A percentile compares a stretch with the other conserved stretches of the same genome.
These are phyloP conservation scores for Geotrypetes seraphini DNA, from an alignment of 2,797 vertebrate species.

Conservation along the genomic window DNA sequence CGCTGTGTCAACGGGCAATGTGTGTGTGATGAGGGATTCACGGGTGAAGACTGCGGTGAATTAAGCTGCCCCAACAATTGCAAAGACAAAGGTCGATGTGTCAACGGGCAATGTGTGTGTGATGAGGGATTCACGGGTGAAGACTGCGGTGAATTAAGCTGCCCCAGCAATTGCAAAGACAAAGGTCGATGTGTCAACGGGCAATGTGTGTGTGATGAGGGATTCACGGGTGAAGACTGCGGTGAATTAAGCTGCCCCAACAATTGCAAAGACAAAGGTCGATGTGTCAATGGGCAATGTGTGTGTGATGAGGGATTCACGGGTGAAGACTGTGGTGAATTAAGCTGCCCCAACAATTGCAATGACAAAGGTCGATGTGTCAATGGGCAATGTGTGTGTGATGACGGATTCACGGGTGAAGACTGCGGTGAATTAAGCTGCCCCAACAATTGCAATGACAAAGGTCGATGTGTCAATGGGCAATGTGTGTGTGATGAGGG, in stretches of 20 bases:
- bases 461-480: slow-evolving; percentile 67
- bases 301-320: no score
- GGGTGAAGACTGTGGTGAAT: no score
- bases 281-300: no score
- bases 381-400: no score
- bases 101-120: no score
- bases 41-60: slow-evolving; percentile 65
- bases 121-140: no score
- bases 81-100: slow-evolving; percentile 58
- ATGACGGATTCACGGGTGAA: no score
- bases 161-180: slow-evolving; percentile 35
- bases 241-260: slow-evolving; percentile 73
- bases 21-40: slow-evolving; percentile 74
- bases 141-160: slow-evolving; percentile 69
- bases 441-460: slow-evolving; percentile 40
- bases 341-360: no score
- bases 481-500: no score
- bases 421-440: slow-evolving; percentile 69
- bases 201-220: no score
- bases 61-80: no score
- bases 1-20: slow-evolving; percentile 52
- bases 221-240: no score
- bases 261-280: slow-evolving; percentile 48
- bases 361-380: slow-evolving; percentile 61
- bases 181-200: slow-evolving; percentile 68